A percentile compares a stretch with the other conserved stretches of the same genome.
These are phyloP conservation scores for Sarcophaga carnaria DNA, from an alignment of 2,888 invertebrate species.

Conservation along the genomic window DNA sequence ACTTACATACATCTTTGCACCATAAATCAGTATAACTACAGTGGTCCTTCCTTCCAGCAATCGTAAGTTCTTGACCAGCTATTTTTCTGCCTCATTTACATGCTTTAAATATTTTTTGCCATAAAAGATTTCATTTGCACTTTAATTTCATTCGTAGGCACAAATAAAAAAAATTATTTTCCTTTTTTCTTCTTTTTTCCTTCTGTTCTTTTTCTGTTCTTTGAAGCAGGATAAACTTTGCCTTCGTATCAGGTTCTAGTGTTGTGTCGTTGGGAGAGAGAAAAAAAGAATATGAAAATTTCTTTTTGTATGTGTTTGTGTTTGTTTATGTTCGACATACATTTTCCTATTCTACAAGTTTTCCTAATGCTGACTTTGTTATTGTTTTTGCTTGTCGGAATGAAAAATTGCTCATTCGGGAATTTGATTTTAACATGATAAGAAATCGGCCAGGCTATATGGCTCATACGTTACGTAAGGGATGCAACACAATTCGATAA, in stretches of 20 bases:
- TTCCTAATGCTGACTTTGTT: constrained; percentile 37
- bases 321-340: neutral
- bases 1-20: too few species aligned
- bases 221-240: neutral
- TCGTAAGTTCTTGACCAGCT: too few species aligned
- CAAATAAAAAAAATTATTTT: neutral
- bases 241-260: too few species aligned
- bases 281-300: neutral
- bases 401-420: constrained; percentile 81
- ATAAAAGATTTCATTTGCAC: neutral
- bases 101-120: neutral
- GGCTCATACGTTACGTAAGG: constrained; percentile 31
- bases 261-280: neutral
- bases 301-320: constrained; percentile 24
- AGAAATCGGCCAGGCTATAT: constrained; percentile 70
- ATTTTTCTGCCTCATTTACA: neutral
- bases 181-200: too few species aligned
- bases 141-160: neutral
- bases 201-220: neutral
- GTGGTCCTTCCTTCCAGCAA: too few species aligned
- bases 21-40: too few species aligned
- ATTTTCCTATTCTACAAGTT: constrained; percentile 38
- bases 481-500: constrained; percentile 50
- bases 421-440: constrained; percentile 80
- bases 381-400: constrained; percentile 76